Evolutionary conservation across 2,797 vertebrate genomes (phyloP).

Genomic region (Scyliorhinus canicula): DNA sequence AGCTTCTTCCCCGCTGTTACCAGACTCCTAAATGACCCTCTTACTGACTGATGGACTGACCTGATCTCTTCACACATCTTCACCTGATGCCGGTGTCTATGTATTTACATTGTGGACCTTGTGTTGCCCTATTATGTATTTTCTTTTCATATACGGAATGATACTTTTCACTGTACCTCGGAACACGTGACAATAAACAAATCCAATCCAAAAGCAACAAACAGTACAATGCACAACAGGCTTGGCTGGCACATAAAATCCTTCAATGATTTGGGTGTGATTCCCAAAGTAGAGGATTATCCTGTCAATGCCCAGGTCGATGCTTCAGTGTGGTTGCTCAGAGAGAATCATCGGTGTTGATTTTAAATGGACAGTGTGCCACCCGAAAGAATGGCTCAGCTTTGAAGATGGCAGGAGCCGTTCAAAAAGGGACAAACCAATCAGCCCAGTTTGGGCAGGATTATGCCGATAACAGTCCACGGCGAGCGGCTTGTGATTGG

Average conservation of each 20-base stretch:
- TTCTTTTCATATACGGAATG: too few species aligned
- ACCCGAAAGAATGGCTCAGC: neutral
- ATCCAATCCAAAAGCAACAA: too few species aligned
- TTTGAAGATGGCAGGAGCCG: neutral
- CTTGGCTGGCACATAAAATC: neutral
- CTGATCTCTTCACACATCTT: too few species aligned
- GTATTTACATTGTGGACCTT: too few species aligned
- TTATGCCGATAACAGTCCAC: neutral
- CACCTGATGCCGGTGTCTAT: too few species aligned
- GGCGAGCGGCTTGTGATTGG: too few species aligned
- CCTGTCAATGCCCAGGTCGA: neutral
- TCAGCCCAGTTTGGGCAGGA: neutral
- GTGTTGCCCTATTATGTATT: too few species aligned
- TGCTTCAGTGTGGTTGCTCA: neutral
- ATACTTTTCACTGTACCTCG: too few species aligned
- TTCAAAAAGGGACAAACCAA: neutral
- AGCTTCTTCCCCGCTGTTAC: too few species aligned
- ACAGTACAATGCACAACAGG: neutral
- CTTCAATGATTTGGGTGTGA: neutral
- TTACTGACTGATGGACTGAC: too few species aligned
- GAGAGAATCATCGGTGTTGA: neutral
- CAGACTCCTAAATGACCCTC: too few species aligned
- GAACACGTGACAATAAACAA: too few species aligned
- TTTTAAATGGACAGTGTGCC: neutral
- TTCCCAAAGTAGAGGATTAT: neutral